Base-by-base conservation (phyloP, 1,140 invertebrate genomes). In the Papilio polyxenes region DNA sequence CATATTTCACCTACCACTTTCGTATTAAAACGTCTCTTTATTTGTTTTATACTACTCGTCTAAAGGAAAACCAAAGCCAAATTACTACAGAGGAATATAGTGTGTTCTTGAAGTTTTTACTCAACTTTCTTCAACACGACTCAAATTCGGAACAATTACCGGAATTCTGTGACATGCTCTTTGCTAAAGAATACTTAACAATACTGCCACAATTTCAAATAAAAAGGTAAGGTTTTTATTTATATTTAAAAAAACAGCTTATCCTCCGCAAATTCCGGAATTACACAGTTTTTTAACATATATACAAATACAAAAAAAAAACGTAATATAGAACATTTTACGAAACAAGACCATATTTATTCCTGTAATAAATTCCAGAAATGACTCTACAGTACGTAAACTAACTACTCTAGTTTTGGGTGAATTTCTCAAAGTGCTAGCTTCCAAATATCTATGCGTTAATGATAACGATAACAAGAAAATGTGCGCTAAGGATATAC, bases 141-240 rank as follows among this genome's bases (percentile, higher is more conserved):
- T 40, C 65, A 0, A 84, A 88, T 31, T 81, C 83, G 0, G 88
- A 87, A 23, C 75, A 53, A 0, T 23, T 90, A 2, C 9, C 83
- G 31, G 87, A 92, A 37, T 90, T 94, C 72, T 92, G 90, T 72
- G 93, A 93, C 37, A 81, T 88, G 40, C 81, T 94, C 13, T 91
- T 90, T 79, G 86, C 88, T 8, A 93, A 90, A 72, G 89, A 89
- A 51, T 94, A 93, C 77, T 62, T 94, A 5, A 84, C 84, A 20
- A 85, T 90, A 80, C 79, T 94, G 48, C 93, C 93, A 1, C 88
- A 91, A 82, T 84, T 82, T 15, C 91, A 93, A 83, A 89, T 93
- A 59, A 69, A 74, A 9, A 92, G 92, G 93, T 92, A 86, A 82
- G 69, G 62, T 8, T 44, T n/a, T 17, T 65, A 69, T 81, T 44